Percentiles rank a stretch among this genome's conserved stretches.
Conservation (phyloP, 2,888 invertebrate species). For the Nephrocerus scutellatus region DNA sequence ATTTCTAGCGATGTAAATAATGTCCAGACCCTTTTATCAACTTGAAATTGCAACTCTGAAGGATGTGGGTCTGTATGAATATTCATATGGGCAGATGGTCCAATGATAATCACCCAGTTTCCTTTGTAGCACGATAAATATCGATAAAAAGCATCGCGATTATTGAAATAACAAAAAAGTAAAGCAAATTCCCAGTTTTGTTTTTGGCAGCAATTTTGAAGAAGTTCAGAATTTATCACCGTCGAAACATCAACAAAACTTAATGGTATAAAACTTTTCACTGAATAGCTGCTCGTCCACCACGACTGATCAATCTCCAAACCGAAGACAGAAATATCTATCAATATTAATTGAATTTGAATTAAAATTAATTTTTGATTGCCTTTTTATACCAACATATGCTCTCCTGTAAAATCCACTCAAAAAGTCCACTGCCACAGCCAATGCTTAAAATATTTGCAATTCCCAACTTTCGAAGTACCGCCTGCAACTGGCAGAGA, state of each 20-base stretch:
- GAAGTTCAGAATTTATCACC: conserved; percentile 36
- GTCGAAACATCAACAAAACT: conserved; percentile 49
- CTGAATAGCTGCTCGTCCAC: conserved; percentile 73
- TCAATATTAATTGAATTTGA: conserved; percentile 1
- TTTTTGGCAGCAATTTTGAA: conserved; percentile 46
- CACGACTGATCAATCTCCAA: conserved; percentile 72
- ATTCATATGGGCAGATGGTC: conserved; percentile 57
- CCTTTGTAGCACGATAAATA: conserved; percentile 62
- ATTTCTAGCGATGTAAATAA: conserved; percentile 55
- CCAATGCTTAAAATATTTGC: conserved; percentile 61
- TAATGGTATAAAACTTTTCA: conserved; percentile 62
- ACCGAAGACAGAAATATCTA: conserved; percentile 59
- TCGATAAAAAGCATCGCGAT: conserved; percentile 58
- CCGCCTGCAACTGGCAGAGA: conserved; percentile 53
- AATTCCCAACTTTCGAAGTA: conserved; percentile 48
- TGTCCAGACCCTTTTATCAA: conserved; percentile 50
- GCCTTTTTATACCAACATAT: conserved; percentile 53
- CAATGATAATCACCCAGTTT: conserved; percentile 63
- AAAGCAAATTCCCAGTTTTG: conserved; percentile 49
- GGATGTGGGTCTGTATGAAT: conserved; percentile 68
- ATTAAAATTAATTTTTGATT: not conserved
- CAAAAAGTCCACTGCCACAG: conserved; percentile 74
- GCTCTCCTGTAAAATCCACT: conserved; percentile 66
- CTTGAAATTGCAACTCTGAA: conserved; percentile 52
- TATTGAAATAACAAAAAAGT: conserved; percentile 77